These are phyloP conservation scores for Ceratoteleas bidentatus DNA, from an alignment of 1,140 invertebrate species.

Conservation along the genomic window DNA sequence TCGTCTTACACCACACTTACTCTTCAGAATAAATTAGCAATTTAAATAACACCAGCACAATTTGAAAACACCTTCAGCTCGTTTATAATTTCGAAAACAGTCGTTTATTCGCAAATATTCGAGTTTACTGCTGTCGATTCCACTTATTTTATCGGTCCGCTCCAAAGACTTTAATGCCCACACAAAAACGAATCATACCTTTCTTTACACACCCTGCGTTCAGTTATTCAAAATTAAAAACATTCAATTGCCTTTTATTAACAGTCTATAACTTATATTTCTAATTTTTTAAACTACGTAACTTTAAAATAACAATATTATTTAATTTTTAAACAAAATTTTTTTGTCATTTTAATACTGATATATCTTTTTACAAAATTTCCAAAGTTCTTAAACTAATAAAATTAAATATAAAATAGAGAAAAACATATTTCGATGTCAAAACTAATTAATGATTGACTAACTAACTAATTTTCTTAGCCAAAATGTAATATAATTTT, in stretches of 20 bases:
- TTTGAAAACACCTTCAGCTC: background rate
- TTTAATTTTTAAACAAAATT: background rate
- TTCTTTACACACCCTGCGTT: slow-evolving; percentile 15
- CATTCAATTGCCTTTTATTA: background rate
- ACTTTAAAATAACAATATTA: no score
- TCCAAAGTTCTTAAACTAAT: no score
- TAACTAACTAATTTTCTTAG: no score
- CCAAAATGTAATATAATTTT: no score
- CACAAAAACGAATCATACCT: slow-evolving; percentile 22
- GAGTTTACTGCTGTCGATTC: slow-evolving; percentile 7
- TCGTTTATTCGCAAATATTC: slow-evolving; percentile 24
- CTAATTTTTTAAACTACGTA: no score
- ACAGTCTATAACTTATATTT: background rate
- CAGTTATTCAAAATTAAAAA: slow-evolving; percentile 14
- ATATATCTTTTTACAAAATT: no score
- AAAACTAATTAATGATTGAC: no score
- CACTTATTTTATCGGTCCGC: slow-evolving; percentile 9
- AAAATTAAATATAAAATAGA: no score
- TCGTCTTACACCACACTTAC: no score
- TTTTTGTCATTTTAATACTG: no score
- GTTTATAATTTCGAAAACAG: slow-evolving; percentile 12
- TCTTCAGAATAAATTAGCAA: slow-evolving; percentile 3
- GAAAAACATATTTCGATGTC: no score
- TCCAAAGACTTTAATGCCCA: slow-evolving; percentile 44
- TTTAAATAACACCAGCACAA: slow-evolving; percentile 1